phyloP scores from a whole-genome alignment of 2,888 invertebrate species.

The Pristionchus japonicus region DNA sequence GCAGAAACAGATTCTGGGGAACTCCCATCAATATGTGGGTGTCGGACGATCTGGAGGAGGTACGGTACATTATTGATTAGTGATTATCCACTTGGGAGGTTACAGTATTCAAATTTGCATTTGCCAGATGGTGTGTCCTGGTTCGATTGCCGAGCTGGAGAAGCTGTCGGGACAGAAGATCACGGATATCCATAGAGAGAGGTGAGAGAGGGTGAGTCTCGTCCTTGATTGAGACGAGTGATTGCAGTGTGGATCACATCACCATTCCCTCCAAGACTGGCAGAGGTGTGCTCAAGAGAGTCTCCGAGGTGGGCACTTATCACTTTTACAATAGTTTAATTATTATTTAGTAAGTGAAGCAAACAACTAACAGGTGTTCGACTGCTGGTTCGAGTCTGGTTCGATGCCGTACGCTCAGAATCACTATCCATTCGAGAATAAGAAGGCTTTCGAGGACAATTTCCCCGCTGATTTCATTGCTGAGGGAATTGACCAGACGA shows the following conservation, averaged over 20 bases:
- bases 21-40: conserved; percentile 99
- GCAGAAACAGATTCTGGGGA: conserved; percentile 96
- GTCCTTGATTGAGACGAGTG: neutral
- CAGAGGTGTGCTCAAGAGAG: conserved; percentile 86
- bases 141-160: conserved; percentile 91
- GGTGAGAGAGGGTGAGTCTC: conserved; percentile 72
- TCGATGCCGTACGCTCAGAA: conserved; percentile 98
- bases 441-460: conserved; percentile 83
- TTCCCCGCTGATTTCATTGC: conserved; percentile 99
- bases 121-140: conserved; percentile 84
- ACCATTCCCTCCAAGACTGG: conserved; percentile 92
- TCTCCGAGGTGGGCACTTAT: conserved; percentile 82
- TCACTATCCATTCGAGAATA: conserved; percentile 95
- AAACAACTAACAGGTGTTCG: too few species aligned
- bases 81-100: neutral
- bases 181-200: conserved; percentile 93
- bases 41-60: conserved; percentile 85
- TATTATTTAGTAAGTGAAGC: too few species aligned
- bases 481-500: conserved; percentile 82
- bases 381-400: conserved; percentile 99
- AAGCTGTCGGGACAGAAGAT: conserved; percentile 86
- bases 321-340: neutral
- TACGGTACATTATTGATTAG: neutral
- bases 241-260: conserved; percentile 86
- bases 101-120: neutral